Evolutionary conservation across 2,888 invertebrate genomes (phyloP).

Genomic region (Drosophila bunnanda): DNA sequence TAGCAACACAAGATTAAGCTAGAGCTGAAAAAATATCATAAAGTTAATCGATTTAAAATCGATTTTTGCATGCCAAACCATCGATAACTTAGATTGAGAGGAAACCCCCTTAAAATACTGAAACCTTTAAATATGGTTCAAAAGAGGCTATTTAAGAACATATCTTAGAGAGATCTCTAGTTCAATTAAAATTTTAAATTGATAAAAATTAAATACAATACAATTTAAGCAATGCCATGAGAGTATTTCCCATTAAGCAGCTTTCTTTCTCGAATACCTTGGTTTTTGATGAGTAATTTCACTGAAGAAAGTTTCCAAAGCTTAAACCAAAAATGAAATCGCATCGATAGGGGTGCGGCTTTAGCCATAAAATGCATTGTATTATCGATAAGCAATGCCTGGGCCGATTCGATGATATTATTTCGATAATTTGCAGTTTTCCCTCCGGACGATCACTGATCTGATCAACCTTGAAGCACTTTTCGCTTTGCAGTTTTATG

Average conservation of each 20-base stretch:
- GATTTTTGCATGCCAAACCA: not conserved
- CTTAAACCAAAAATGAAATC: conserved; percentile 13
- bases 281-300: conserved; percentile 4
- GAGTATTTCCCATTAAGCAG: not conserved
- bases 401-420: not conserved
- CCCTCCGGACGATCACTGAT: not conserved
- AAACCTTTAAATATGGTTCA: too few relatives aligned
- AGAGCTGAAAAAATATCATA: not conserved
- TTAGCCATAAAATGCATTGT: conserved; percentile 11
- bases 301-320: conserved; percentile 18
- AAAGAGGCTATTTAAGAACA: not conserved
- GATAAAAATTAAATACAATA: not conserved
- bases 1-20: too few relatives aligned
- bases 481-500: conserved; percentile 20
- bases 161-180: not conserved
- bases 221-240: not conserved
- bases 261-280: conserved; percentile 17
- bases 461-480: conserved; percentile 35
- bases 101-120: not conserved
- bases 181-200: not conserved
- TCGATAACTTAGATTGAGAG: not conserved
- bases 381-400: conserved; percentile 3
- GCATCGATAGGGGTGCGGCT: conserved; percentile 1
- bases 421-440: conserved; percentile 5
- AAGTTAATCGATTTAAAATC: not conserved